A percentile compares a stretch with the other conserved stretches of the same genome.
Evolutionary conservation across 2,797 vertebrate species (phyloP).

Genomic region (Ispidina picta): DNA sequence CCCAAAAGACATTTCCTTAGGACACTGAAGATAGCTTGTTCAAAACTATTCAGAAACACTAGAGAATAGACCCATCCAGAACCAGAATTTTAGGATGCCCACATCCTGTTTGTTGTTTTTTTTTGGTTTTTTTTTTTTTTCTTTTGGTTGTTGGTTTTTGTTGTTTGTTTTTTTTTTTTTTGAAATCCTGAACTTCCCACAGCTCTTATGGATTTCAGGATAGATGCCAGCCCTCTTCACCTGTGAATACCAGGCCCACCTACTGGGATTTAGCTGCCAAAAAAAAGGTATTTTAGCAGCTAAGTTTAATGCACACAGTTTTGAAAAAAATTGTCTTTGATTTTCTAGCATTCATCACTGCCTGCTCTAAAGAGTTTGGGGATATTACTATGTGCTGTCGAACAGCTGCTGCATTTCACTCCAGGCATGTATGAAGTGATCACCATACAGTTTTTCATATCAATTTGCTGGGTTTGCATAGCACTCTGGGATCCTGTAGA

Average conservation of each 20-base stretch:
- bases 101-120: not conserved
- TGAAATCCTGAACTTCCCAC: not conserved
- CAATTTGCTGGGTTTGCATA: constrained; percentile 41
- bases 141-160: too few relatives aligned
- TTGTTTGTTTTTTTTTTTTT: not conserved
- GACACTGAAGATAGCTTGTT: not conserved
- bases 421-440: constrained; percentile 45
- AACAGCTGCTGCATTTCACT: constrained; percentile 64
- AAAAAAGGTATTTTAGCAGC: not conserved
- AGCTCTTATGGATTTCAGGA: not conserved
- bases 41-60: not conserved
- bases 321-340: constrained; percentile 13
- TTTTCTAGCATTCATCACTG: constrained; percentile 53
- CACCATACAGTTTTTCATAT: constrained; percentile 41
- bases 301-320: not conserved
- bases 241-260: not conserved
- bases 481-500: constrained; percentile 13
- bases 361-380: constrained; percentile 28
- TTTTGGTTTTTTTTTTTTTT: too few relatives aligned
- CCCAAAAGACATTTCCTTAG: not conserved
- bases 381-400: constrained; percentile 9
- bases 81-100: not conserved
- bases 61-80: not conserved
- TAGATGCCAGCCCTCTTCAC: not conserved
- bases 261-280: not conserved